A percentile compares a stretch with the other conserved stretches of the same genome.
Conservation (phyloP, 2,888 invertebrate species). For the Sisyra terminalis region DNA sequence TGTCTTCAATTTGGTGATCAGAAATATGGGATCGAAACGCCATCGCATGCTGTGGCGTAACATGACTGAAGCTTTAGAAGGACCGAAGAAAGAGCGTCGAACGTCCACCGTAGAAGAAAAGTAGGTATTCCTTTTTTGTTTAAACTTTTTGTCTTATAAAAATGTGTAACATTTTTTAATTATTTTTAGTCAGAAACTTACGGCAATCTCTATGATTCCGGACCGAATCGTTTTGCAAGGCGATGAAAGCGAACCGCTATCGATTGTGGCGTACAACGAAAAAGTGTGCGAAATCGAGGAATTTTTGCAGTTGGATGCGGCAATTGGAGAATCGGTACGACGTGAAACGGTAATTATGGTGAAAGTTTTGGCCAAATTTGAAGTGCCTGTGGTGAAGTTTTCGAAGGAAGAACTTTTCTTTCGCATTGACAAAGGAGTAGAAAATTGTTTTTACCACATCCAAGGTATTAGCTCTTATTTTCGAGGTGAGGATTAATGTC, state of each 20-base stretch:
- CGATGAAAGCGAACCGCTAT: conserved; percentile 26
- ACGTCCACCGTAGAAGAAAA: background rate
- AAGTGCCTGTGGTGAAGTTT: conserved; percentile 37
- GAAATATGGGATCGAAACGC: conserved; percentile 35
- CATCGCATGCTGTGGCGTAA: conserved; percentile 28
- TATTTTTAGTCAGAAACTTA: background rate
- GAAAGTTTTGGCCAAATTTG: conserved; percentile 34
- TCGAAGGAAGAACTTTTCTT: conserved; percentile 32
- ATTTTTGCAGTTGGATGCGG: conserved; percentile 39
- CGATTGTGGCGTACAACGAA: conserved; percentile 25
- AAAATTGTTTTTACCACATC: conserved; percentile 28
- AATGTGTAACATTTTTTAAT: background rate
- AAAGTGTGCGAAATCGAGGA: conserved; percentile 31
- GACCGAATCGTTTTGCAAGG: background rate
- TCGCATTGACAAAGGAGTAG: conserved; percentile 31
- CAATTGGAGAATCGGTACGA: conserved; percentile 34
- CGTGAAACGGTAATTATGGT: conserved; percentile 34
- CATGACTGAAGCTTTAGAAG: background rate
- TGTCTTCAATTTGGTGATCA: conserved; percentile 28
- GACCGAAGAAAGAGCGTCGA: background rate
- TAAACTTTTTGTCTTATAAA: background rate
- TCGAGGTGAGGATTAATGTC: background rate
- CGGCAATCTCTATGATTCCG: background rate
- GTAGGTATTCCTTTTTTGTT: background rate
- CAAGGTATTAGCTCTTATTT: conserved; percentile 23